Conservation (phyloP, 2,888 invertebrate species). For the Hirudinaria manillensis region DNA sequence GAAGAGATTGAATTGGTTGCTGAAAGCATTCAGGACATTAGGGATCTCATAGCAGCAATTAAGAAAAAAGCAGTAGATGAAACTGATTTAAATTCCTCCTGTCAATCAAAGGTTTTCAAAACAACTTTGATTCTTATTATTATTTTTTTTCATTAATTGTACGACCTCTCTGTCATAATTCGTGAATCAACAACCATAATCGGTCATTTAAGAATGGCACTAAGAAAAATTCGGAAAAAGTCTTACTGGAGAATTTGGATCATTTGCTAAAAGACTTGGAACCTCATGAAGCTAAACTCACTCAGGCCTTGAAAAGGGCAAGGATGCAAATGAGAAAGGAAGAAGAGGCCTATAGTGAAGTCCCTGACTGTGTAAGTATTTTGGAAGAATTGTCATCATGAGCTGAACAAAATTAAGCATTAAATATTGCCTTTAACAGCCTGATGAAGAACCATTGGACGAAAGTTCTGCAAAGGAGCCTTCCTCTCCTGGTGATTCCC, state of each 20-base stretch:
- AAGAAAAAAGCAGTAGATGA: constrained; percentile 42
- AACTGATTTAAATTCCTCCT: constrained; percentile 39
- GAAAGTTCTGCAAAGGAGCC: neutral
- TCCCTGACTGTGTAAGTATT: neutral
- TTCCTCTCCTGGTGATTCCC: constrained; percentile 1
- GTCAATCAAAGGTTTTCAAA: neutral
- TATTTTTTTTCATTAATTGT: no score
- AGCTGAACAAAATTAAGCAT: neutral
- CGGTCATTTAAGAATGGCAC: neutral
- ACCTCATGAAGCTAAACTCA: constrained; percentile 16
- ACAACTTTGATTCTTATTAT: no score
- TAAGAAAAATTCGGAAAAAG: constrained; percentile 9
- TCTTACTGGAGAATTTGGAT: neutral
- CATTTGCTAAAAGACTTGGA: constrained; percentile 18
- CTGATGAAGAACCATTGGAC: neutral
- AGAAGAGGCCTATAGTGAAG: constrained; percentile 1
- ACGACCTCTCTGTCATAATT: no score
- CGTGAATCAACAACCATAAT: no score
- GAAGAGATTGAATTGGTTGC: constrained; percentile 56
- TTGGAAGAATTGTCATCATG: neutral
- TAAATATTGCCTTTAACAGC: neutral
- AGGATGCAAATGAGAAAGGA: constrained; percentile 20
- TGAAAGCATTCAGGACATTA: constrained; percentile 56
- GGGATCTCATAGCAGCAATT: constrained; percentile 53
- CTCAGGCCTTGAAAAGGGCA: constrained; percentile 12